Evolutionary conservation across 2,113 vertebrate genomes (phyloP).

Genomic region (Eptesicus fuscus): DNA sequence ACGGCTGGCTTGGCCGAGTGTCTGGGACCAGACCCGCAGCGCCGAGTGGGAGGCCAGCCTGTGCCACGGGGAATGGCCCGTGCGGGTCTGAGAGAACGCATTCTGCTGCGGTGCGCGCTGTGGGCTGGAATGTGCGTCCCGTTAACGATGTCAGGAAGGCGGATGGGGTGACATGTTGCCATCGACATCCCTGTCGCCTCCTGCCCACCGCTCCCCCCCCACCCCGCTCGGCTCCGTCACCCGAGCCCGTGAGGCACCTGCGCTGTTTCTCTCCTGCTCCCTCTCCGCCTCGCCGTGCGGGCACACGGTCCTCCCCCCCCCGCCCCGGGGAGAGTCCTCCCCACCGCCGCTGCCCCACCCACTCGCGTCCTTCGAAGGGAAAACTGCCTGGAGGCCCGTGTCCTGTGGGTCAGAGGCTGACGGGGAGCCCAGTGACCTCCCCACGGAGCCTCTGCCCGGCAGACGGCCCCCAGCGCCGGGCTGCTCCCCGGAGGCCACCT

Average conservation of each 20-base stretch:
- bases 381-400: background rate
- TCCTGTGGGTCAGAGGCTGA: background rate
- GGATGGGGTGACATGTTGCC: accelerated
- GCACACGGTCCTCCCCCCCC: background rate
- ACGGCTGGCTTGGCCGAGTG: background rate
- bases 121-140: background rate
- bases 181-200: background rate
- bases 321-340: too few species aligned
- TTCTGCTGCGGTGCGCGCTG: background rate
- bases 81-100: background rate
- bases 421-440: background rate
- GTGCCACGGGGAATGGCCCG: background rate
- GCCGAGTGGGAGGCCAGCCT: background rate
- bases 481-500: background rate
- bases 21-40: background rate
- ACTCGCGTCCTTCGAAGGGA: background rate
- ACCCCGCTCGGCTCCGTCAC: background rate
- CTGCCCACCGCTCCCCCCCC: background rate
- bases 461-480: background rate
- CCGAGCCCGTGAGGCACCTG: background rate
- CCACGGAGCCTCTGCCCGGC: background rate
- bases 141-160: background rate
- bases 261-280: background rate
- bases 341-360: background rate
- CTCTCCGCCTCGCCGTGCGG: background rate